Evolutionary conservation across 2,113 vertebrate genomes (phyloP).

Genomic region (Apeltes quadracus): DNA sequence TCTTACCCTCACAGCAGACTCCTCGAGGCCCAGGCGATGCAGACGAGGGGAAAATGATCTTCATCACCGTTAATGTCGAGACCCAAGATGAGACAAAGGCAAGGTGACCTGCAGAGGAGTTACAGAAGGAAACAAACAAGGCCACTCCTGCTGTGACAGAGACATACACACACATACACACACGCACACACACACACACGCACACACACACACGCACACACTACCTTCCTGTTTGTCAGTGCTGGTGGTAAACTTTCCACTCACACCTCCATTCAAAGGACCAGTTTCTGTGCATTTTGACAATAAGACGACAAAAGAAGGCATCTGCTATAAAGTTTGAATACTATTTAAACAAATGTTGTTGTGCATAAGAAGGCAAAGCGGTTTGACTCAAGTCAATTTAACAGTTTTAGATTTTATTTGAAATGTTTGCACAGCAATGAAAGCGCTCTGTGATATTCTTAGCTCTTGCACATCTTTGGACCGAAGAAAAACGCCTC

Average conservation of each 20-base stretch:
- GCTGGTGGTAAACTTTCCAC: constrained; percentile 87
- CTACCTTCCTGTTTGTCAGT: constrained; percentile 89
- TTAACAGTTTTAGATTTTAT: not conserved
- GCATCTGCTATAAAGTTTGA: not conserved
- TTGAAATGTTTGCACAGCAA: not conserved
- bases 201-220: constrained; percentile 46
- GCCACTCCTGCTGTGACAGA: constrained; percentile 56
- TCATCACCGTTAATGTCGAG: constrained; percentile 37
- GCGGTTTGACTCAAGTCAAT: not conserved
- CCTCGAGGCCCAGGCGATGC: constrained; percentile 27
- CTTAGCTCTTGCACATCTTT: constrained; percentile 50
- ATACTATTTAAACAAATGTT: not conserved
- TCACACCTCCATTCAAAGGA: constrained; percentile 80
- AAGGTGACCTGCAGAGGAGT: constrained; percentile 42
- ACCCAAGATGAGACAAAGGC: constrained; percentile 32
- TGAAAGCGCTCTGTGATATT: constrained; percentile 41
- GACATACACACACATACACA: constrained; percentile 51
- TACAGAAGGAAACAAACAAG: constrained; percentile 7
- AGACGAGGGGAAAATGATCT: constrained; percentile 15
- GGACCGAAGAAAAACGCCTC: constrained; percentile 27
- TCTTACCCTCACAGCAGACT: constrained; percentile 63
- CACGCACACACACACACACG: constrained; percentile 59
- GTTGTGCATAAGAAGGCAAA: not conserved
- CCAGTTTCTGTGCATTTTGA: constrained; percentile 30
- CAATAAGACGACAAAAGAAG: not conserved